Conservation (phyloP, 2,113 vertebrate genomes). For the Takifugu bimaculatus region DNA sequence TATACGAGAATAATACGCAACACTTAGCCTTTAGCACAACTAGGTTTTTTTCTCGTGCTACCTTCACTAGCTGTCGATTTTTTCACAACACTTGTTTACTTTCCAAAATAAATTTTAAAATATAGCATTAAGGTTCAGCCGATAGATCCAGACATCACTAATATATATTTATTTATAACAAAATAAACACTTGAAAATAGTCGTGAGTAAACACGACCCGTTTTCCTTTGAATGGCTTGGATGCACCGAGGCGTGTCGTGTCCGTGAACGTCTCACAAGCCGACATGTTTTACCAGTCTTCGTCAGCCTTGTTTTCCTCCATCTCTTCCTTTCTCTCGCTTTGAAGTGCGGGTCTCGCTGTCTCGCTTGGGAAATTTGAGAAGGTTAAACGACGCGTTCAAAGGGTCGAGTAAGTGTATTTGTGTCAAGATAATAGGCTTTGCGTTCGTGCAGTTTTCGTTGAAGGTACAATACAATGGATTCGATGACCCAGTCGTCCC, state of each 20-base stretch:
- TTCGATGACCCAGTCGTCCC: slow-evolving; percentile 74
- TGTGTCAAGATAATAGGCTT: slow-evolving; percentile 10
- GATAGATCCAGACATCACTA: neutral
- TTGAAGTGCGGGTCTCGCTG: slow-evolving; percentile 31
- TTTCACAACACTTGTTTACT: neutral
- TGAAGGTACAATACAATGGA: slow-evolving; percentile 68
- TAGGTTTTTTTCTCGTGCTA: slow-evolving; percentile 12
- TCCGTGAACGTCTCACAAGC: slow-evolving; percentile 41
- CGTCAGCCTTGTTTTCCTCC: slow-evolving; percentile 41
- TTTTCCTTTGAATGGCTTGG: too few relatives aligned
- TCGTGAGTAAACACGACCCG: too few relatives aligned
- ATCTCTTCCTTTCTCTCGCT: slow-evolving; percentile 30
- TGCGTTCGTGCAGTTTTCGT: slow-evolving; percentile 18
- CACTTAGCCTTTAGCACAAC: too few relatives aligned
- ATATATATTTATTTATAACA: neutral
- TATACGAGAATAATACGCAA: too few relatives aligned
- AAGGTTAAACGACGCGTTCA: slow-evolving; percentile 28
- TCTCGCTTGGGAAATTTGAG: slow-evolving; percentile 35
- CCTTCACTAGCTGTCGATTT: slow-evolving; percentile 10
- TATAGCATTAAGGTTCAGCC: too few relatives aligned
- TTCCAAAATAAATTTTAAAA: neutral
- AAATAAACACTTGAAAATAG: too few relatives aligned
- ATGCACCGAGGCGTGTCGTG: too few relatives aligned
- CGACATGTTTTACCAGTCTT: slow-evolving; percentile 48
- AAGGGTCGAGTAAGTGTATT: slow-evolving; percentile 3